phyloP scores from a whole-genome alignment of 1,140 invertebrate genomes.

The Trichoplusia ni region DNA sequence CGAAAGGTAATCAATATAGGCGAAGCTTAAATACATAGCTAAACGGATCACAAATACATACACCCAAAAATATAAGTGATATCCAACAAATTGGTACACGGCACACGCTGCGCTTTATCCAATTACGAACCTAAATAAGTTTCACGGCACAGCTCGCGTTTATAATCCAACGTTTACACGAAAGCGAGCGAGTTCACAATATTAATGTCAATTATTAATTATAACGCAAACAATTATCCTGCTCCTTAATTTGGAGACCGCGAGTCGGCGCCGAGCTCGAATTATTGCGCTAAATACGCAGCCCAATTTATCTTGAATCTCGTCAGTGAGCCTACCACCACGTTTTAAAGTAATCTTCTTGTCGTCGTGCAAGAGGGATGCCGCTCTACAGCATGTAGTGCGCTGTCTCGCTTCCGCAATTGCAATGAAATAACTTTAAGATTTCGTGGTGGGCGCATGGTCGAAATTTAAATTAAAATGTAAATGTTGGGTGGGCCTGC shows the following conservation, averaged over 20 bases:
- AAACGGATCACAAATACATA: no score
- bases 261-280: conserved; percentile 46
- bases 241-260: conserved; percentile 60
- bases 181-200: conserved; percentile 36
- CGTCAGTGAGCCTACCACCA: no score
- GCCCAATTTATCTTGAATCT: conserved; percentile 76
- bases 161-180: conserved; percentile 26
- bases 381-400: no score
- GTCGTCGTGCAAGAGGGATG: no score
- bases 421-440: no score
- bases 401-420: no score
- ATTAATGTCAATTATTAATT: conserved; percentile 67
- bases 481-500: conserved; percentile 71
- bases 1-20: no score
- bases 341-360: no score
- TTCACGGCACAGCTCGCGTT: conserved; percentile 12
- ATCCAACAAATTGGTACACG: no score
- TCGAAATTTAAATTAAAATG: conserved; percentile 80
- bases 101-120: conserved; percentile 10
- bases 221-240: conserved; percentile 64
- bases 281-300: conserved; percentile 71
- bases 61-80: no score
- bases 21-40: no score
- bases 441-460: no score
- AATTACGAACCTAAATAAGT: conserved; percentile 27